Evolutionary conservation across 2,113 vertebrate species (phyloP), one percentile per base, ranked within the genome.

Genomic region (Stegastes partitus): DNA sequence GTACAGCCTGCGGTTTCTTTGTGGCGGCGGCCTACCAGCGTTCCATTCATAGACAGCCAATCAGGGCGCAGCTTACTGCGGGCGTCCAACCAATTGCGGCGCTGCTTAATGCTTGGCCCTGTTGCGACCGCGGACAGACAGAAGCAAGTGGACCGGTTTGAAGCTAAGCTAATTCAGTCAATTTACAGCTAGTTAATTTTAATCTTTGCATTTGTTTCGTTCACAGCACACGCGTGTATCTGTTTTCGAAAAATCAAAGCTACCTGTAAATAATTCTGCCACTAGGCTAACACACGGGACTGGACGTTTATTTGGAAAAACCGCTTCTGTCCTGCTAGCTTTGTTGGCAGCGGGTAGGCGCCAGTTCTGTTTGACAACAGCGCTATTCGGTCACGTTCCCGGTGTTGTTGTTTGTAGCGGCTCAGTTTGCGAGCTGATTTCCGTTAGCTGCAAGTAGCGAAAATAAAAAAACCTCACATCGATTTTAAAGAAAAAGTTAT

Each of bases 301-400:
- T 0, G 6, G 0, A 22, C 18, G 0, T 84, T 75, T 83, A 88
- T 86, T 83, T 51, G 3, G 25, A 44, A 16, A 70, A 81, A 80
- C 5, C 63, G 54, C 55, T 34, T 67, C 42, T 47, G 59, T 68
- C 22, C 34, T 62, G 86, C 83, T 90, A 90, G 80, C 81, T 74
- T n/a, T 57, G 9, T 65, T 22, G 61, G 78, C 68, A 67, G 88
- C 72, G 86, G 74, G 31, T 75, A 71, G 82, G 91, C 93, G 91
- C 88, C 89, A 92, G 75, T 90, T 76, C 56, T 80, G 89, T 90
- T 91, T 92, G 90, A 87, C 82, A 91, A 92, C 91, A 90, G 89
- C 71, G 85, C 74, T 45, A 3, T 73, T 86, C 64, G 2, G 66
- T 84, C 79, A 85, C 90, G 83, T 84, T 88, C 58, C 62, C 62